Conservation (phyloP, 2,797 vertebrate genomes). For the Danio aesculapii region DNA sequence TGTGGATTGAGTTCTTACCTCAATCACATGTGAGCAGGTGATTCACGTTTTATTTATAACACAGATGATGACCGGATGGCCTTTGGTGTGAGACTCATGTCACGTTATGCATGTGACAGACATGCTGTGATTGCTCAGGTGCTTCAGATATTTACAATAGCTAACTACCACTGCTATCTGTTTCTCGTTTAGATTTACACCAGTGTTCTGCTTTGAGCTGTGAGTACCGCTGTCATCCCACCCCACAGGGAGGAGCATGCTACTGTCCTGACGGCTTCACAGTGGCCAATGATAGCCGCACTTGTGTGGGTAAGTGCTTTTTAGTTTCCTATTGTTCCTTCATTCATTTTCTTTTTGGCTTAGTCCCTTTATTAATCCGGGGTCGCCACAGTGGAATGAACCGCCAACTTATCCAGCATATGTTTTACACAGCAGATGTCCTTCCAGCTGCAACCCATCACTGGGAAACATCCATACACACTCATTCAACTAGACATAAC, state of each 20-base stretch:
- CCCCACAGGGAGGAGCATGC: slow-evolving; percentile 77
- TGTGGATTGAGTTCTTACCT: not conserved
- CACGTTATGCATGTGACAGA: slow-evolving; percentile 16
- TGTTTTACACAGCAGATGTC: too few species aligned
- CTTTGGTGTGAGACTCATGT: not conserved
- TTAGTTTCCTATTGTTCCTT: too few species aligned
- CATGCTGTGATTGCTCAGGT: not conserved
- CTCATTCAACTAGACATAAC: not conserved
- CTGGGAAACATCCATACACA: too few species aligned
- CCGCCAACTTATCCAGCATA: too few species aligned
- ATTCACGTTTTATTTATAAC: slow-evolving; percentile 4
- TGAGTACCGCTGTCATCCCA: slow-evolving; percentile 75
- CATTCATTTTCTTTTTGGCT: too few species aligned
- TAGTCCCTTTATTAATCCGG: too few species aligned
- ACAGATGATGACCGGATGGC: not conserved
- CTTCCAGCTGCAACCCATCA: too few species aligned
- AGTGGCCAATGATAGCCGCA: slow-evolving; percentile 79
- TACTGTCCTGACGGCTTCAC: slow-evolving; percentile 78
- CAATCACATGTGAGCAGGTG: not conserved
- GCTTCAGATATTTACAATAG: not conserved
- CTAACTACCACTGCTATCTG: not conserved
- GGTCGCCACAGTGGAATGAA: too few species aligned
- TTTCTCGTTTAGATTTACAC: slow-evolving; percentile 66
- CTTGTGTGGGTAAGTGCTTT: slow-evolving; percentile 74
- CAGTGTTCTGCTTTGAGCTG: slow-evolving; percentile 78